A percentile compares a stretch with the other conserved stretches of the same genome.
These are phyloP conservation scores for Cettia cetti DNA, from an alignment of 2,113 vertebrate genomes.

Conservation along the genomic window DNA sequence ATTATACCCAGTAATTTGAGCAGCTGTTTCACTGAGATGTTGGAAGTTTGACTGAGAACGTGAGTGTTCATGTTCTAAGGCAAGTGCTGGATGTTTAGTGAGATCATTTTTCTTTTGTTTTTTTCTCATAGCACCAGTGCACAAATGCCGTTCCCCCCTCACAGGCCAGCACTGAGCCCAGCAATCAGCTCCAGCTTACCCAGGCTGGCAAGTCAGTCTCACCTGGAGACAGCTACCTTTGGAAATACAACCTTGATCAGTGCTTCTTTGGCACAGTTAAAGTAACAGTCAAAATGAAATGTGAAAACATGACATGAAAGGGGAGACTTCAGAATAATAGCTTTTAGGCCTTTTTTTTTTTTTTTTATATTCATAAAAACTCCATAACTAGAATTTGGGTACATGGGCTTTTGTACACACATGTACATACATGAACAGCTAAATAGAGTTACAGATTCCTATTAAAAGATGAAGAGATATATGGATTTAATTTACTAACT, in stretches of 20 bases:
- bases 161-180: accelerated
- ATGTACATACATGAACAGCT: neutral
- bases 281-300: neutral
- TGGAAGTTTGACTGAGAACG: neutral
- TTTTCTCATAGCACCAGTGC: too few species aligned
- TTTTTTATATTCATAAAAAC: neutral
- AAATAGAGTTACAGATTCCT: neutral
- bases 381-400: neutral
- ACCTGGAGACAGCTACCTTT: too few species aligned
- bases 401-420: neutral
- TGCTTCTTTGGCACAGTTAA: neutral
- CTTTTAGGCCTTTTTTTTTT: neutral
- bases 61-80: neutral
- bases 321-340: neutral
- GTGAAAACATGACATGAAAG: neutral
- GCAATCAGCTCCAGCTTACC: neutral
- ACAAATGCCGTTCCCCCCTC: neutral
- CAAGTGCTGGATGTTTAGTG: neutral
- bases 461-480: neutral
- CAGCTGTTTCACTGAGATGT: neutral
- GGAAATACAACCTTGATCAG: neutral
- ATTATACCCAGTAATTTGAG: neutral
- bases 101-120: accelerated
- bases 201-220: neutral
- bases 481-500: neutral